phyloP scores from a whole-genome alignment of 2,888 invertebrate genomes.

The Zelleria hepariella region DNA sequence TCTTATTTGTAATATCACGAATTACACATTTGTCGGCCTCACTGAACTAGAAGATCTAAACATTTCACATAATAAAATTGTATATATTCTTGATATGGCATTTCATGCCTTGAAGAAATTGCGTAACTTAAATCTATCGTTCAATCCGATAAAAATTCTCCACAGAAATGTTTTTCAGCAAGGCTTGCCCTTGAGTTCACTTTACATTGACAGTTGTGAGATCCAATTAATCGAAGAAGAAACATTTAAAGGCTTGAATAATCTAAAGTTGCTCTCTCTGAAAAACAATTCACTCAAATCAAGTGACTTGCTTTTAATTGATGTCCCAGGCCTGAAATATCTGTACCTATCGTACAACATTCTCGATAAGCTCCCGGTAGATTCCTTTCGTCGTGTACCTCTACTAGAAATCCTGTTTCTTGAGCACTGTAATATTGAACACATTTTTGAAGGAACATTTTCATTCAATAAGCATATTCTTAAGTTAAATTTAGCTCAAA shows the following conservation, averaged over 20 bases:
- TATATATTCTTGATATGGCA: constrained; percentile 79
- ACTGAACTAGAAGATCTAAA: constrained; percentile 85
- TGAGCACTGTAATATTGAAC: constrained; percentile 78
- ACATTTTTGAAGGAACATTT: constrained; percentile 80
- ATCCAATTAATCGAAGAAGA: constrained; percentile 80
- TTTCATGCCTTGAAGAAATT: constrained; percentile 84
- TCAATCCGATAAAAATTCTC: constrained; percentile 80
- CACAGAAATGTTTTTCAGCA: constrained; percentile 83
- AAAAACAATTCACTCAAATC: constrained; percentile 81
- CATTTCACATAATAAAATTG: constrained; percentile 79
- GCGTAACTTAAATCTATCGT: constrained; percentile 82
- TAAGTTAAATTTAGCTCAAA: constrained; percentile 81
- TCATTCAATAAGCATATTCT: constrained; percentile 81
- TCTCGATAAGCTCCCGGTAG: constrained; percentile 78
- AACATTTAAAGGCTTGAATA: constrained; percentile 81
- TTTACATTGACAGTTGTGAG: constrained; percentile 83
- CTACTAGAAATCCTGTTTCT: constrained; percentile 81
- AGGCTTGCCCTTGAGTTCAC: constrained; percentile 79
- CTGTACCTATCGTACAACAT: constrained; percentile 84
- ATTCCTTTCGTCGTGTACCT: constrained; percentile 81
- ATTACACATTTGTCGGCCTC: constrained; percentile 81
- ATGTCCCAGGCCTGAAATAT: constrained; percentile 81
- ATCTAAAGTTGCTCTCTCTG: constrained; percentile 83
- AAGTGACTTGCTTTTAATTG: constrained; percentile 77
- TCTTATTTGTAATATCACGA: constrained; percentile 77